Percentiles rank a stretch among this genome's conserved stretches.
These are phyloP conservation scores for Bos javanicus DNA, from an alignment of 2,113 vertebrate species.

Conservation along the genomic window DNA sequence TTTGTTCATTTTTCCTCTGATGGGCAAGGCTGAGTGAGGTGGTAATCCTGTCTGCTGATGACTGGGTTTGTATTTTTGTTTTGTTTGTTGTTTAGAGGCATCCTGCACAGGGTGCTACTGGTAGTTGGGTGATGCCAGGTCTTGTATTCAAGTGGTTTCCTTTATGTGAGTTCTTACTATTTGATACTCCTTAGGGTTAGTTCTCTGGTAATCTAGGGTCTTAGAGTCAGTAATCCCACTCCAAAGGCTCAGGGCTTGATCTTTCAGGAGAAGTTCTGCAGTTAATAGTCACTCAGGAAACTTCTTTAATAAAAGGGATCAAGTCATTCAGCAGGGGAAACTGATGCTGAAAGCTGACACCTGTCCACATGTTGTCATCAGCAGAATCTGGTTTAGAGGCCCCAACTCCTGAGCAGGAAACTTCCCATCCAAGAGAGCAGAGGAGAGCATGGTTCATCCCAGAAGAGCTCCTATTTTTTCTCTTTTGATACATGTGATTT, in stretches of 20 bases:
- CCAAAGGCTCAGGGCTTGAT: background rate
- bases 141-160: background rate
- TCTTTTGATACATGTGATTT: background rate
- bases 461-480: background rate
- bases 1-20: background rate
- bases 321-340: rapidly evolving
- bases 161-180: background rate
- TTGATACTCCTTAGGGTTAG: background rate
- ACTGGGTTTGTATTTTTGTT: background rate
- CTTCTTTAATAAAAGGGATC: background rate
- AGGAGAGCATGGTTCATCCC: background rate
- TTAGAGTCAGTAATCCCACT: background rate
- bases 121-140: background rate
- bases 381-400: background rate
- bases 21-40: background rate
- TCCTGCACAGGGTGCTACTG: background rate
- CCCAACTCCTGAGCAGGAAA: background rate
- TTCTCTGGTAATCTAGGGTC: background rate
- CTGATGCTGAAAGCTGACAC: background rate
- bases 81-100: background rate
- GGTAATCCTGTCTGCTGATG: background rate
- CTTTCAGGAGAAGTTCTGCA: background rate
- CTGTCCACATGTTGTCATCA: background rate
- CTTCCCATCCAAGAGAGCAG: background rate
- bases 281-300: background rate